Evolutionary conservation across 2,113 vertebrate species (phyloP), one percentile per base, ranked within the genome.

Genomic region (Phycodurus eques): DNA sequence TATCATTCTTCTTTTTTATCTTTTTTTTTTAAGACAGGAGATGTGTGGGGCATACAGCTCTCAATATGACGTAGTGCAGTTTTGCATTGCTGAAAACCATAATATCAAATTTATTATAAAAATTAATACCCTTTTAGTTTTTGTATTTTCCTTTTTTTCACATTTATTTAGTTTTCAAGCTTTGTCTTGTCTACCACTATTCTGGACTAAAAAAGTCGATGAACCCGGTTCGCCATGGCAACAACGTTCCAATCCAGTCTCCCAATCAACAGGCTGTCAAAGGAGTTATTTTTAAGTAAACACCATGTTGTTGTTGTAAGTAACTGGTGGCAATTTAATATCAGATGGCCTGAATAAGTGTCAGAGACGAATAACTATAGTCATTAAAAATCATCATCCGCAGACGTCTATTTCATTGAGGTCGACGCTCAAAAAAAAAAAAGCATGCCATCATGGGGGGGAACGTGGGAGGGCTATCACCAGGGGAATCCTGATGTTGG

Each of bases 401-500:
- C 4, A 15, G 35, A 22, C 13, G 71, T 70, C 56, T 42, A 19
- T 77, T 31, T 66, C 35, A 43, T 31, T 43, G 42, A 43, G 5
- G 62, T 44, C 13, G 61, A 35, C 61, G 11, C 14, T 68, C n/a
- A 68, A 76, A 54, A 22, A 19, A 61, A 83, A 70, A 71, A 80
- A 85, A 69, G 44, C 42, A 70, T 63, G 64, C 43, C 77, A 65
- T 54, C 79, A 77, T 71, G 66, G 73, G 54, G 27, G 70, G 67
- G 35, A 62, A 19, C 2, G 14, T 35, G 61, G 35, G 61, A 43
- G 11, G 62, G 10, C 62, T 11, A 22, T 68, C 81, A 53, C 63
- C 0, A 5, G 72, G 77, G 83, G 80, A 73, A 76, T 83, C 78
- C 67, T 59, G 39, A 69, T 51, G 70, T 72, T 68, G 64, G 78